A percentile compares a stretch with the other conserved stretches of the same genome.
phyloP scores from a whole-genome alignment of 2,888 invertebrate genomes.

The Tupiocoris notatus region DNA sequence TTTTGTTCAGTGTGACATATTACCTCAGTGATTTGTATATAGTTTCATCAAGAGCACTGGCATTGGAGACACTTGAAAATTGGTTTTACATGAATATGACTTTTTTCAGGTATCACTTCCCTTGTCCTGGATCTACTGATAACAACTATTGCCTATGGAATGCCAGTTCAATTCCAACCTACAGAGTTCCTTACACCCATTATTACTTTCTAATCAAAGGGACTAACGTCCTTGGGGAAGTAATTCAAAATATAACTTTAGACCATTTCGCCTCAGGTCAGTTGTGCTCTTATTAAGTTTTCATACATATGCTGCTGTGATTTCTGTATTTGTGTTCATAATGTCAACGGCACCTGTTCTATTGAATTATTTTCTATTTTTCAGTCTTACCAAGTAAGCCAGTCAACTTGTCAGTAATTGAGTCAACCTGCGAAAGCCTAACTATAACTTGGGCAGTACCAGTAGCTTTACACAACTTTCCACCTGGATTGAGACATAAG shows the following conservation, averaged over 20 bases:
- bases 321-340: too few species aligned
- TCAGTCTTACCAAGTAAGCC: constrained; percentile 58
- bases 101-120: constrained; percentile 27
- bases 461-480: constrained; percentile 57
- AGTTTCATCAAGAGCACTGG: too few species aligned
- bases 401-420: constrained; percentile 55
- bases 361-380: constrained; percentile 16
- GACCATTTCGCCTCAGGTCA: constrained; percentile 61
- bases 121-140: constrained; percentile 52
- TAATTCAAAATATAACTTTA: constrained; percentile 58
- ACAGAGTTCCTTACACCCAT: constrained; percentile 57
- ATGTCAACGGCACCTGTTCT: too few species aligned
- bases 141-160: constrained; percentile 58
- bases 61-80: too few species aligned
- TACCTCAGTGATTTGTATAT: not conserved
- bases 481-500: constrained; percentile 57
- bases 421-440: constrained; percentile 57
- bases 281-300: too few species aligned
- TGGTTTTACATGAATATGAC: not conserved
- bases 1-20: not conserved
- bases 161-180: constrained; percentile 57
- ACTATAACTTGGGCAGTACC: constrained; percentile 58
- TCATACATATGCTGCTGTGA: too few species aligned
- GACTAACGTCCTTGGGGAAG: constrained; percentile 63
- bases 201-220: constrained; percentile 64